Conservation (phyloP, 2,888 invertebrate species). For the Heliconius hortense region DNA sequence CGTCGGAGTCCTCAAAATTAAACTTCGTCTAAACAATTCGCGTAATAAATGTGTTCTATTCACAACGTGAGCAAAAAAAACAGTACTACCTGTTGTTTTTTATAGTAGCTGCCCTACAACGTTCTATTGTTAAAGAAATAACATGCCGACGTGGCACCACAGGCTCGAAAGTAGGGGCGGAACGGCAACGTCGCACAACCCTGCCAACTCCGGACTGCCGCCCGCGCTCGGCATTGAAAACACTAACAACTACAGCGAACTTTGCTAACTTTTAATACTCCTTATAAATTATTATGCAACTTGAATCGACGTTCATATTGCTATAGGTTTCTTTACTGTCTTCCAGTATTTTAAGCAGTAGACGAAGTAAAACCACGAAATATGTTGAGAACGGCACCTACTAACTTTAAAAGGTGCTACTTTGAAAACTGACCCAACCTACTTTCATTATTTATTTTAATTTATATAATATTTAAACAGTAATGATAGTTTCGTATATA, state of each 20-base stretch:
- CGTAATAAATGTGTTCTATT: slow-evolving; percentile 17
- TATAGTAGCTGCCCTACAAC: slow-evolving; percentile 14
- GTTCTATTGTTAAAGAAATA: slow-evolving; percentile 30
- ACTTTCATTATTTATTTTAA: slow-evolving; percentile 28
- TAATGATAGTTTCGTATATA: slow-evolving; percentile 25
- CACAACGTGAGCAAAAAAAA: slow-evolving; percentile 12
- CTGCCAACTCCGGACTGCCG: slow-evolving; percentile 30
- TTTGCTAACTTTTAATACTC: background rate
- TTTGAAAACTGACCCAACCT: slow-evolving; percentile 47
- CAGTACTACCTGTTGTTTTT: slow-evolving; percentile 29
- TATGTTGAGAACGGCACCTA: slow-evolving; percentile 47
- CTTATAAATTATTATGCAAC: background rate
- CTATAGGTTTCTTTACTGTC: slow-evolving; percentile 64
- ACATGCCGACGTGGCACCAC: slow-evolving; percentile 25
- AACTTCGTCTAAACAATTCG: slow-evolving; percentile 14
- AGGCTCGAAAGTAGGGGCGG: slow-evolving; percentile 36
- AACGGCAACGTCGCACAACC: slow-evolving; percentile 55
- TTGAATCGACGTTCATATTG: slow-evolving; percentile 12
- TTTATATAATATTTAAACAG: slow-evolving; percentile 23
- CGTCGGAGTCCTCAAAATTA: background rate
- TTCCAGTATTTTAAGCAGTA: slow-evolving; percentile 72
- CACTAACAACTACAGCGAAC: background rate
- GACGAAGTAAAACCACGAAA: slow-evolving; percentile 45
- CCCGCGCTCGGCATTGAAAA: background rate
- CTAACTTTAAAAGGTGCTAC: slow-evolving; percentile 72